Evolutionary conservation across 2,113 vertebrate genomes (phyloP), one percentile per base, ranked within the genome.

Genomic region (Herpetotheres cachinnans): DNA sequence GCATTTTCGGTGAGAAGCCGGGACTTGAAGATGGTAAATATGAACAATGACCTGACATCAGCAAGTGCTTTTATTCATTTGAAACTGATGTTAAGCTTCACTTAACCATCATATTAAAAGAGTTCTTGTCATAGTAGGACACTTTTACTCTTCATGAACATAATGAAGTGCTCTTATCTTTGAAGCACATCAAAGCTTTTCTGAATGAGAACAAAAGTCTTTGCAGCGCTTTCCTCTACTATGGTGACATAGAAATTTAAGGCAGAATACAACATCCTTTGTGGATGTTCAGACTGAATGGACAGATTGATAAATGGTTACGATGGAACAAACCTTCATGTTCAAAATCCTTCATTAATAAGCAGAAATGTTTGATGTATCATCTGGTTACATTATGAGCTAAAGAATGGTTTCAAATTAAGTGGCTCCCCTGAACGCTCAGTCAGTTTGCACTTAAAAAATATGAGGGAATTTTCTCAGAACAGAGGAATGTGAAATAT

Each of bases 171-270:
- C 29, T 94, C 74, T 80, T 93, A 88, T 74, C 62, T 89, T 88
- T 93, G 71, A 96, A 95, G 70, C 27, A 88, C 50, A 93, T 94
- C 84, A 94, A 94, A 96, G 94, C 52, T 76, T 77, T 91, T 72
- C 38, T 78, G 84, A 67, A 77, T 73, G 38, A 90, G 91, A 84
- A 89, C 54, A 73, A 36, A 92, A 77, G 11, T 47, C 78, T 80
- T 93, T 85, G 38, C 59, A 66, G 54, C 0, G 1, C 26, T 89
- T 85, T 95, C 13, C 27, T 69, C 58, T 81, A n/a, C 42, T 55
- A 36, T 1, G 1, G 21, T 54, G 49, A 38, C 42, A 89, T 6
- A 82, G 67, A 95, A 93, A 91, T 69, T 69, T 79, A 69, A 97
- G 58, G 78, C 32, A 95, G 71, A 76, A 49, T 93, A 76, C 72